Conservation (phyloP, 2,888 invertebrate species). For the Nemotelus pantherinus region DNA sequence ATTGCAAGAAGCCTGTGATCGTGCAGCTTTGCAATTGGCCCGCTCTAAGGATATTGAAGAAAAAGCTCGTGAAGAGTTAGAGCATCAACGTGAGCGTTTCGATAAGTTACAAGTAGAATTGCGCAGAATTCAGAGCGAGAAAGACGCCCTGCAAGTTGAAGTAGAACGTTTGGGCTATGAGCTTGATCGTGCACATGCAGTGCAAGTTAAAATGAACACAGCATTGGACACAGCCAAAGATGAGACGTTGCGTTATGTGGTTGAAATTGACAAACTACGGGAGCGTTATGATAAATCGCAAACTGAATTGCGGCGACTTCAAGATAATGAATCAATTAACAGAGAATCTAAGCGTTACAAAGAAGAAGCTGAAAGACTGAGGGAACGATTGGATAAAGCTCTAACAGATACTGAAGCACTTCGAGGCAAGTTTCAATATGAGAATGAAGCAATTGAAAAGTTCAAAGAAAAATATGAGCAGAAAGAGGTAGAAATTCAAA, state of each 20-base stretch:
- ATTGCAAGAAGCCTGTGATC: slow-evolving; percentile 88
- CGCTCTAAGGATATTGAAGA: slow-evolving; percentile 91
- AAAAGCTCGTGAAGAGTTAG: slow-evolving; percentile 88
- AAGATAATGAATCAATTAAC: slow-evolving; percentile 81
- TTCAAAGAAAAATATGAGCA: slow-evolving; percentile 80
- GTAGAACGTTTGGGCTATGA: slow-evolving; percentile 86
- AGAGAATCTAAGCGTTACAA: slow-evolving; percentile 83
- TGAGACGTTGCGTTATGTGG: slow-evolving; percentile 84
- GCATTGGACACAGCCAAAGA: slow-evolving; percentile 90
- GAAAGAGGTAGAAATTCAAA: slow-evolving; percentile 78
- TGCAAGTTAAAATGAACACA: slow-evolving; percentile 84
- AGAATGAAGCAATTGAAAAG: slow-evolving; percentile 78
- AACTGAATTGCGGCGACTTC: slow-evolving; percentile 82
- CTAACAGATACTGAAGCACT: slow-evolving; percentile 82
- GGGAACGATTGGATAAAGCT: slow-evolving; percentile 82
- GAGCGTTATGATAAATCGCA: slow-evolving; percentile 90
- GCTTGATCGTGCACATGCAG: slow-evolving; percentile 85
- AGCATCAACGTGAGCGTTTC: slow-evolving; percentile 87
- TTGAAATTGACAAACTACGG: slow-evolving; percentile 89
- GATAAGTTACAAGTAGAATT: slow-evolving; percentile 89
- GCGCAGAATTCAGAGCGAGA: slow-evolving; percentile 82
- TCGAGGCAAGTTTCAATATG: slow-evolving; percentile 82
- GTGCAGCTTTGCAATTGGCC: slow-evolving; percentile 83
- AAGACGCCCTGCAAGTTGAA: slow-evolving; percentile 86
- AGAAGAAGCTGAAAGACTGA: slow-evolving; percentile 81